Conservation (phyloP, 2,113 vertebrate species). For the Aythya baeri region DNA sequence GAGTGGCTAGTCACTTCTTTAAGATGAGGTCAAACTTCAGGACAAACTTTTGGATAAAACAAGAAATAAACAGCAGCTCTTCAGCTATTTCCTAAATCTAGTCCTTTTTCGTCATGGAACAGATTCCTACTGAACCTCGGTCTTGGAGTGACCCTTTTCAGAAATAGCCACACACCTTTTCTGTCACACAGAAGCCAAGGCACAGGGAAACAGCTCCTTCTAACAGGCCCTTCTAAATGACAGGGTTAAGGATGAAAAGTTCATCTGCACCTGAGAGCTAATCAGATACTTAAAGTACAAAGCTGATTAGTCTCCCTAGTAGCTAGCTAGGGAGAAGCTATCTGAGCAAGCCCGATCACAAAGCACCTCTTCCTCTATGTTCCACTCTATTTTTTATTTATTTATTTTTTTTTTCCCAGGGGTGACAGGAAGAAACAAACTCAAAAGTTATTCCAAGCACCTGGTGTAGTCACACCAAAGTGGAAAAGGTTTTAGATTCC, state of each 20-base stretch:
- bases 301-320: neutral
- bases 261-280: neutral
- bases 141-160: neutral
- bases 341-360: neutral
- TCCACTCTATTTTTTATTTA: neutral
- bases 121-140: neutral
- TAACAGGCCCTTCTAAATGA: neutral
- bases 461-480: neutral
- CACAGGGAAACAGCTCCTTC: neutral
- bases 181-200: neutral
- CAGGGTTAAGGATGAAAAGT: neutral
- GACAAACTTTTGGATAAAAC: neutral
- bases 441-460: neutral
- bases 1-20: neutral
- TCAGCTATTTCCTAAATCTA: neutral
- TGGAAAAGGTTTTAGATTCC: neutral
- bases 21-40: neutral
- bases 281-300: neutral
- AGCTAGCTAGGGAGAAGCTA: neutral
- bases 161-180: neutral
- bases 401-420: neutral
- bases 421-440: neutral
- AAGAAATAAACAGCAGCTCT: neutral
- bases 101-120: neutral
- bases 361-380: neutral